Evolutionary conservation across 2,797 vertebrate species (phyloP).

Genomic region (Danio aesculapii): DNA sequence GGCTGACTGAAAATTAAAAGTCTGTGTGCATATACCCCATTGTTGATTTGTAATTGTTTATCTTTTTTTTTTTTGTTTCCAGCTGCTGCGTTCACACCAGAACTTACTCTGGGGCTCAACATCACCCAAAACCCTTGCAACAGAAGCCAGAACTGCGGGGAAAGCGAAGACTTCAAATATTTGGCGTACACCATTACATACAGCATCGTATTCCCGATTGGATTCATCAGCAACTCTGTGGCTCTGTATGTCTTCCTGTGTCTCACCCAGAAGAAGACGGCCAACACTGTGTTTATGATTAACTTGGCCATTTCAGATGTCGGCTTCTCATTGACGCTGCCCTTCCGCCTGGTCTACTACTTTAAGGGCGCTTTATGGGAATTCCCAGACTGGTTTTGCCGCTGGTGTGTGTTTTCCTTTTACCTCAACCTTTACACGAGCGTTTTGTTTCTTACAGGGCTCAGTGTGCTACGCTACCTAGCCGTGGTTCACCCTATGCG

Average conservation of each 20-base stretch:
- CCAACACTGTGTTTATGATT: conserved; percentile 73
- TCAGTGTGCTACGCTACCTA: conserved; percentile 75
- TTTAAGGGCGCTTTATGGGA: conserved; percentile 63
- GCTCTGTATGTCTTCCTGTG: conserved; percentile 69
- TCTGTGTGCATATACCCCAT: neutral
- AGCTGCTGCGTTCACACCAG: conserved; percentile 6
- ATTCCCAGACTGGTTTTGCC: conserved; percentile 76
- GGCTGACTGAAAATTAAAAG: too few species aligned
- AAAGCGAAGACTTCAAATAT: conserved; percentile 67
- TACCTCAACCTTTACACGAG: conserved; percentile 80
- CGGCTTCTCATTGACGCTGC: conserved; percentile 76
- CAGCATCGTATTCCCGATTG: conserved; percentile 70
- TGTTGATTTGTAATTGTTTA: neutral
- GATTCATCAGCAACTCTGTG: conserved; percentile 66
- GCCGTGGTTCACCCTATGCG: conserved; percentile 66
- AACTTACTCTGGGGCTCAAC: neutral
- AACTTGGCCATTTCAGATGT: conserved; percentile 78
- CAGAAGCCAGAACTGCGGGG: conserved; percentile 32
- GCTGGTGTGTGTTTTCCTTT: conserved; percentile 73
- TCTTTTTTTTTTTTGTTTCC: conserved; percentile 6
- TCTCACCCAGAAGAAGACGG: conserved; percentile 53
- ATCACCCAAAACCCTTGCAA: neutral
- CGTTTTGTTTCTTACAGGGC: conserved; percentile 76
- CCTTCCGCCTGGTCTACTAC: conserved; percentile 76
- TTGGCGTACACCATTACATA: conserved; percentile 70